A percentile compares a stretch with the other conserved stretches of the same genome.
phyloP scores from a whole-genome alignment of 2,888 invertebrate genomes.

The Acrobasis consociella region DNA sequence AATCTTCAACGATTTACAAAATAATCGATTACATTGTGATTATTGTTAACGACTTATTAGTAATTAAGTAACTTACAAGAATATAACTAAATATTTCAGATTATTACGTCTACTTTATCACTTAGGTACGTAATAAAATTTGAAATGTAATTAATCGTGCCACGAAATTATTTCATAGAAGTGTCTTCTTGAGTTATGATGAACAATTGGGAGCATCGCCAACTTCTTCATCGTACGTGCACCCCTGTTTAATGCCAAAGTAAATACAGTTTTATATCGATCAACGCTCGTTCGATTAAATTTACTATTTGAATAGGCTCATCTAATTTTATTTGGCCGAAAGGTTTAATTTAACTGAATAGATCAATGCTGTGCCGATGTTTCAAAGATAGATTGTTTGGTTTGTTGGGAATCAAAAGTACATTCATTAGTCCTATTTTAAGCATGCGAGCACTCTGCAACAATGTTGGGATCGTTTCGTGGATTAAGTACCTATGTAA shows the following conservation, averaged over 20 bases:
- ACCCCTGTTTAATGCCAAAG: conserved; percentile 55
- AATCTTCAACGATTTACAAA: too few relatives aligned
- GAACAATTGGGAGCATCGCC: conserved; percentile 57
- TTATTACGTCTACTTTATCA: not conserved
- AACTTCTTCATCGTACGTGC: conserved; percentile 44
- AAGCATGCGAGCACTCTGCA: not conserved
- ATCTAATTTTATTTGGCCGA: not conserved
- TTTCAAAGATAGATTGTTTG: conserved; percentile 4
- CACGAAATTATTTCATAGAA: conserved; percentile 46
- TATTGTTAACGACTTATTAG: not conserved
- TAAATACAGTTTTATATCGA: conserved; percentile 51
- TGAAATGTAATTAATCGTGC: conserved; percentile 29
- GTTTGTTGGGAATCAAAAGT: not conserved
- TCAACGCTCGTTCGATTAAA: conserved; percentile 23
- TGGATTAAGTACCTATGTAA: not conserved
- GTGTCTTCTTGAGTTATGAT: conserved; percentile 53
- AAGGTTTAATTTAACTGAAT: conserved; percentile 2
- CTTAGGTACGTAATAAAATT: not conserved
- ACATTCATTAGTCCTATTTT: not conserved
- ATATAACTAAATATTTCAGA: not conserved
- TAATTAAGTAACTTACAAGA: too few relatives aligned
- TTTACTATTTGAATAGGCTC: conserved; percentile 7
- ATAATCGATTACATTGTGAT: too few relatives aligned
- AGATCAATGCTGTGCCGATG: conserved; percentile 1
- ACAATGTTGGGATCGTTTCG: not conserved